Percentiles rank a stretch among this genome's conserved stretches.
These are phyloP conservation scores for Alentia gelatinosa DNA, from an alignment of 2,888 invertebrate species.

Conservation along the genomic window DNA sequence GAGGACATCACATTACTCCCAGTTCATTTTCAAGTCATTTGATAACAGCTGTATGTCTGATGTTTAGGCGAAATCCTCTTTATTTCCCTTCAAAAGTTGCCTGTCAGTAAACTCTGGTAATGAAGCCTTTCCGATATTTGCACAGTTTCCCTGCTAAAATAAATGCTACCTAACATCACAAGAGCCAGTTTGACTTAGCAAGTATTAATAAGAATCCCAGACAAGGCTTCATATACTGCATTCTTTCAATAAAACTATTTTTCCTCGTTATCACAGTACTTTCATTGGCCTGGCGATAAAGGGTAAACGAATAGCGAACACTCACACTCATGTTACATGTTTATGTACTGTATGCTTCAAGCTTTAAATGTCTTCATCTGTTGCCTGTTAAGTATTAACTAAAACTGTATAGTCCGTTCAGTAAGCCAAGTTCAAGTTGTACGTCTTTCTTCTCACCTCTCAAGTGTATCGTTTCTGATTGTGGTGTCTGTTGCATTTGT, in stretches of 20 bases:
- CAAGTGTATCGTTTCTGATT: too few relatives aligned
- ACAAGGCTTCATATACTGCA: neutral
- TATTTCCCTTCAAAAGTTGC: neutral
- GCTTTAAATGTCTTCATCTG: too few relatives aligned
- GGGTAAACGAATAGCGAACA: constrained; percentile 11
- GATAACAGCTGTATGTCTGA: neutral
- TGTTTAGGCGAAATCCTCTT: neutral
- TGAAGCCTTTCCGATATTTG: constrained; percentile 22
- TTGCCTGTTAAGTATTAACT: neutral
- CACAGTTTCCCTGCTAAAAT: constrained; percentile 19
- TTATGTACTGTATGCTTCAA: neutral
- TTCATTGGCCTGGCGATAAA: constrained; percentile 52
- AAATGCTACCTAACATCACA: constrained; percentile 11
- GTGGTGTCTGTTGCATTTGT: neutral
- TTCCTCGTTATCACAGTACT: constrained; percentile 44
- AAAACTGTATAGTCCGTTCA: neutral
- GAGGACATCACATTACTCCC: neutral
- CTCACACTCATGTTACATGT: neutral
- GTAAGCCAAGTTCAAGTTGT: neutral
- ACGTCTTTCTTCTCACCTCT: neutral
- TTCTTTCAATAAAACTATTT: constrained; percentile 5
- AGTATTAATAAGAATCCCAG: neutral
- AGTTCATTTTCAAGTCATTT: neutral
- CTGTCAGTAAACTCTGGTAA: constrained; percentile 15
- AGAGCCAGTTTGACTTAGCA: neutral